Evolutionary conservation across 2,113 vertebrate genomes (phyloP).

Genomic region (Poecile atricapillus): DNA sequence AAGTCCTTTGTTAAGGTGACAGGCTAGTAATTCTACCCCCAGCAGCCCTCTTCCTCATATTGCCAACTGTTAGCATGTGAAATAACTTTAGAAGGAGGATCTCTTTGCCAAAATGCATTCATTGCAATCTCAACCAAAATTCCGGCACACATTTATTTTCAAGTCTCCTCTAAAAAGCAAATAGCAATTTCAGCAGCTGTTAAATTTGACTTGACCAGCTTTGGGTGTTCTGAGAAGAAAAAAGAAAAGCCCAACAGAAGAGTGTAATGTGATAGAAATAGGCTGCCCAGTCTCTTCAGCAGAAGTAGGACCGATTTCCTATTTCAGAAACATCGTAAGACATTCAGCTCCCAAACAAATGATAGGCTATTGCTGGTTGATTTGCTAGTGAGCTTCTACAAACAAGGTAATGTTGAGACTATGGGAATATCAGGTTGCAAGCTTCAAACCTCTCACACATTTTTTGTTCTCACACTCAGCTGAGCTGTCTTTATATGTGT

Average conservation of each 20-base stretch:
- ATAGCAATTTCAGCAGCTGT: not conserved
- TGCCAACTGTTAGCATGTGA: not conserved
- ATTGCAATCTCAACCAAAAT: not conserved
- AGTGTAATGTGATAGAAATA: not conserved
- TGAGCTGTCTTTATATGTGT: not conserved
- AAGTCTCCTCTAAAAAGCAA: not conserved
- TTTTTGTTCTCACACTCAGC: not conserved
- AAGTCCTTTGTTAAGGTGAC: constrained; percentile 16
- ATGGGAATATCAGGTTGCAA: not conserved
- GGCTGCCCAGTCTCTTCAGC: not conserved
- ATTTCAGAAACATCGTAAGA: not conserved
- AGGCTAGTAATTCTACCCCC: not conserved
- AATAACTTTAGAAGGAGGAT: not conserved
- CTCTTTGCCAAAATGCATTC: not conserved
- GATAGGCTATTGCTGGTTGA: not conserved
- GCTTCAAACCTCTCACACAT: not conserved
- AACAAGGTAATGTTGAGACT: not conserved
- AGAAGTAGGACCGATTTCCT: not conserved
- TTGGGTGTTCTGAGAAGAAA: not conserved
- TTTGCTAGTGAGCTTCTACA: not conserved
- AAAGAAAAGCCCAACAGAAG: not conserved
- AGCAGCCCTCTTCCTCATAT: not conserved
- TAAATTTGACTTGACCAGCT: not conserved
- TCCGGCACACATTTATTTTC: not conserved
- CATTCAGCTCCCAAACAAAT: not conserved